Percentiles rank a stretch among this genome's conserved stretches.
Evolutionary conservation across 2,113 vertebrate species (phyloP).

Genomic region (Hirundichthys speculiger): DNA sequence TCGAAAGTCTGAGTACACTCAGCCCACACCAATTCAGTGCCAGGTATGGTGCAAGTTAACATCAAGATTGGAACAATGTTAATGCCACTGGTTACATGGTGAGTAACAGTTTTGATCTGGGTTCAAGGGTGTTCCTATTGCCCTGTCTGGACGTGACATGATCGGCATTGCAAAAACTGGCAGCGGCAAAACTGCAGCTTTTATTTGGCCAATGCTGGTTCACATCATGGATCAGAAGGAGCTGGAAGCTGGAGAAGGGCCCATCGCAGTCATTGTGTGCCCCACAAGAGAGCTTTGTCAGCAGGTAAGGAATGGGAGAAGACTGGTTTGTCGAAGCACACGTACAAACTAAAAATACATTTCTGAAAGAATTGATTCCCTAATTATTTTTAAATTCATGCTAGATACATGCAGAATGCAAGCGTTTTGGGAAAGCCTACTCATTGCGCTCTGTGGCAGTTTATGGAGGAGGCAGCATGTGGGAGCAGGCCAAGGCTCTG

Average conservation of each 20-base stretch:
- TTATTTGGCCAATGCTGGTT: conserved; percentile 98
- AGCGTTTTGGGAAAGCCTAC: conserved; percentile 97
- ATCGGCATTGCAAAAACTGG: conserved; percentile 99
- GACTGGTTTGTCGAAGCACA: neutral
- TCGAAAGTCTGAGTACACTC: conserved; percentile 98
- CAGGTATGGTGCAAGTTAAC: conserved; percentile 81
- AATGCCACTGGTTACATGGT: neutral
- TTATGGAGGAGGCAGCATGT: conserved; percentile 99
- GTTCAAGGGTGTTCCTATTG: conserved; percentile 92
- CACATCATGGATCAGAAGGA: conserved; percentile 99
- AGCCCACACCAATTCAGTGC: conserved; percentile 98
- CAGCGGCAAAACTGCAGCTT: conserved; percentile 97
- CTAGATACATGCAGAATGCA: conserved; percentile 96
- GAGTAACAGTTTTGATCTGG: neutral
- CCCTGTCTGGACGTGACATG: conserved; percentile 96
- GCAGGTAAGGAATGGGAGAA: conserved; percentile 81
- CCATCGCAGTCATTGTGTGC: conserved; percentile 95
- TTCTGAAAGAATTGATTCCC: neutral
- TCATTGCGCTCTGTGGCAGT: conserved; percentile 96
- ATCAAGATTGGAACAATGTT: neutral
- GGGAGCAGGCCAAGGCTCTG: conserved; percentile 98
- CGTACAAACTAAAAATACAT: neutral
- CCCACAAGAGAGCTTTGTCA: conserved; percentile 98
- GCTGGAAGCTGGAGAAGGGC: conserved; percentile 92
- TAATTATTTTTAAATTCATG: neutral